Conservation (phyloP, 2,113 vertebrate genomes). For the Sinocyclocheilus maitianheensis region DNA sequence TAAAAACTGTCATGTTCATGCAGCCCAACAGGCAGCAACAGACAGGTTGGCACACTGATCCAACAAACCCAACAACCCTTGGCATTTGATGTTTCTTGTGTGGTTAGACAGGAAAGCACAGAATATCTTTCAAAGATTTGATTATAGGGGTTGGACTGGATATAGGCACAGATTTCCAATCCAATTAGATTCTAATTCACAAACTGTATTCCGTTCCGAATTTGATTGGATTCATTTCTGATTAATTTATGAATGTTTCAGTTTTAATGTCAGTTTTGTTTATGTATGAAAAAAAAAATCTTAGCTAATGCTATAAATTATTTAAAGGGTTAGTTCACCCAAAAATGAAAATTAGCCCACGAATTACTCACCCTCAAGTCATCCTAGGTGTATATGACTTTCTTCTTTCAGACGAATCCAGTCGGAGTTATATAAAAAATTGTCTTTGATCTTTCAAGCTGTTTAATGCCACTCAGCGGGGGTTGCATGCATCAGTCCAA, state of each 20-base stretch:
- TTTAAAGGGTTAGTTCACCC: too few relatives aligned
- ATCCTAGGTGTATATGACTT: too few relatives aligned
- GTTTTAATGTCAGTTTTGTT: too few relatives aligned
- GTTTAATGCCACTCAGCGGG: too few relatives aligned
- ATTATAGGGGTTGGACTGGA: not conserved
- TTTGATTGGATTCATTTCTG: not conserved
- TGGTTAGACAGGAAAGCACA: not conserved
- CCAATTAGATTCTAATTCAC: not conserved
- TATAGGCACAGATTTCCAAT: not conserved
- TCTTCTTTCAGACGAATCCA: too few relatives aligned
- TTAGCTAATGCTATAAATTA: not conserved
- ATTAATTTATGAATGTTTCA: not conserved
- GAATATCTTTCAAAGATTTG: not conserved
- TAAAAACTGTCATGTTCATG: not conserved
- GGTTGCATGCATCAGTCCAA: too few relatives aligned
- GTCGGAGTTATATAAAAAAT: too few relatives aligned
- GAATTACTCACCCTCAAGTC: too few relatives aligned
- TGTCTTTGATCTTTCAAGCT: too few relatives aligned
- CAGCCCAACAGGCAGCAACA: not conserved
- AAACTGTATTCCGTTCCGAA: not conserved
- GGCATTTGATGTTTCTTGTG: conserved; percentile 1
- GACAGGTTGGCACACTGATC: not conserved
- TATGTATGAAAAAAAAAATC: too few relatives aligned
- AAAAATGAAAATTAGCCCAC: too few relatives aligned
- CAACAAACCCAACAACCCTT: conserved; percentile 7